phyloP scores from a whole-genome alignment of 2,113 vertebrate genomes.

The Ageneiosus marmoratus region DNA sequence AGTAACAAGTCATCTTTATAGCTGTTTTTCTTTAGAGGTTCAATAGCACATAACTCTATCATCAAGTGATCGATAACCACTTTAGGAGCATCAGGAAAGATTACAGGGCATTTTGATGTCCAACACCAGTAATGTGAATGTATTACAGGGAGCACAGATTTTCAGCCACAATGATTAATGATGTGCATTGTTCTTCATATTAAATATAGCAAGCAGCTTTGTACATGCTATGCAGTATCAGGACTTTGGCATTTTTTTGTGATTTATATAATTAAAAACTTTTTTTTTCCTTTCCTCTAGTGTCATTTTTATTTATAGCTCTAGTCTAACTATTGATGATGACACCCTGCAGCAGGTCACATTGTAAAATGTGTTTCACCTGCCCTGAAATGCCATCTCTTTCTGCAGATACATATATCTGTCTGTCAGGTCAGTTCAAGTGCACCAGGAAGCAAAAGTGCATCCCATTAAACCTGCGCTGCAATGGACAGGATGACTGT shows the following conservation, averaged over 20 bases:
- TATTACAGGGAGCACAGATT: conserved; percentile 32
- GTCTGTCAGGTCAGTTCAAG: conserved; percentile 95
- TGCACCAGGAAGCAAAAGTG: conserved; percentile 94
- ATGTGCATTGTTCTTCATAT: conserved; percentile 15
- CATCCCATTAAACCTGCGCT: conserved; percentile 92
- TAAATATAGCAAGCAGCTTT: conserved; percentile 15
- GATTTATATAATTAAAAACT: conserved; percentile 31
- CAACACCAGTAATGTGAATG: conserved; percentile 29
- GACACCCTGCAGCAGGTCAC: neutral
- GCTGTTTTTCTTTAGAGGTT: conserved; percentile 41
- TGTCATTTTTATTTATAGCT: neutral
- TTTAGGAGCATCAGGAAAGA: conserved; percentile 43
- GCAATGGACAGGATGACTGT: conserved; percentile 95
- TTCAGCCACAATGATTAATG: conserved; percentile 29
- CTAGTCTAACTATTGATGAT: neutral
- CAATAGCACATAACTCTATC: conserved; percentile 35
- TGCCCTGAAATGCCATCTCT: conserved; percentile 24
- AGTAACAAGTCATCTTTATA: conserved; percentile 46
- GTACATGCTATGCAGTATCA: conserved; percentile 4
- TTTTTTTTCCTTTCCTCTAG: neutral
- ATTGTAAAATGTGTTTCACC: conserved; percentile 3
- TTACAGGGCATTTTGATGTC: conserved; percentile 35
- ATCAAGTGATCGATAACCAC: conserved; percentile 45
- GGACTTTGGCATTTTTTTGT: conserved; percentile 10
- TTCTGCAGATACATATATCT: conserved; percentile 89